Evolutionary conservation across 2,113 vertebrate species (phyloP).

Genomic region (Tichodroma muraria): DNA sequence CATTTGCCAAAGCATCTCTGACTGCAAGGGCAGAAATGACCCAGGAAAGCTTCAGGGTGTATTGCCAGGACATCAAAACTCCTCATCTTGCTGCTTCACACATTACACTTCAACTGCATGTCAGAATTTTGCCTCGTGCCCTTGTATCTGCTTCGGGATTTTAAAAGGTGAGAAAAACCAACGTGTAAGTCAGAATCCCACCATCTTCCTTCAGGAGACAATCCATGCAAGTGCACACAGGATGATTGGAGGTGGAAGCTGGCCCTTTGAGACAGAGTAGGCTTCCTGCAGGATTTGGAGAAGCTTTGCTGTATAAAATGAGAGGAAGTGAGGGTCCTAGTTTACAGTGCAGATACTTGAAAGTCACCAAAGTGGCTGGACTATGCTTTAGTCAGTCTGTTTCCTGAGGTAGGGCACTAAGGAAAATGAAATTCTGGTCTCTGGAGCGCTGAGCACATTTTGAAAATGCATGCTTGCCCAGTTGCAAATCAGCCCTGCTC

Average conservation of each 20-base stretch:
- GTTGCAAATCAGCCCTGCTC: neutral
- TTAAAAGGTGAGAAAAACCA: neutral
- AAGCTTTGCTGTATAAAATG: neutral
- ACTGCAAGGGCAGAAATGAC: neutral
- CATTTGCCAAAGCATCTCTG: neutral
- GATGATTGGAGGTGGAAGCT: neutral
- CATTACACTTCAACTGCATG: neutral
- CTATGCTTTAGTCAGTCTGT: neutral
- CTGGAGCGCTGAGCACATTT: neutral
- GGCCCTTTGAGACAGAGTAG: neutral
- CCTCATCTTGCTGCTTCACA: neutral
- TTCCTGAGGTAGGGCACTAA: neutral
- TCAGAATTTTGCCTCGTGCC: neutral
- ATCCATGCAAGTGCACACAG: neutral
- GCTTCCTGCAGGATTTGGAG: neutral
- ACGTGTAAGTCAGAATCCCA: neutral
- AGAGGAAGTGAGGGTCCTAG: neutral
- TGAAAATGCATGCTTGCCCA: neutral
- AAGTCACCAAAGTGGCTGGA: neutral
- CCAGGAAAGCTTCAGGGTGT: neutral
- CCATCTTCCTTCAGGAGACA: neutral
- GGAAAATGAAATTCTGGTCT: neutral
- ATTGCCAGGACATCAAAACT: neutral
- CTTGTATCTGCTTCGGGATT: fast-evolving
- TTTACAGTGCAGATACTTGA: neutral